These are phyloP conservation scores for Drosophila serrata DNA, from an alignment of 1,140 invertebrate genomes.

Conservation along the genomic window DNA sequence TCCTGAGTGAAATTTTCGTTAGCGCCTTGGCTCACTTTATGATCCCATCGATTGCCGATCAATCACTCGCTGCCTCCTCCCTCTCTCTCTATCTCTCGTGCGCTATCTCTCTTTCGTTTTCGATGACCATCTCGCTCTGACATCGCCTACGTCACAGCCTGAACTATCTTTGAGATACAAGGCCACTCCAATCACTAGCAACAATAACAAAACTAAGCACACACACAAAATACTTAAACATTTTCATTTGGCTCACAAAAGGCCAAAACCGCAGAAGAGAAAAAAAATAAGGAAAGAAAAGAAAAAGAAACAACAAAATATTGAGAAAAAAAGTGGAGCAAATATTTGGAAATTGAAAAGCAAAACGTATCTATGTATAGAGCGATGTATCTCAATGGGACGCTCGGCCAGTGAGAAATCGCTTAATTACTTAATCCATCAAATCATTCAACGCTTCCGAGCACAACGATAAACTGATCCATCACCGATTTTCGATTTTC, in stretches of 20 bases:
- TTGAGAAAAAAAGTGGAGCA: constrained; percentile 56
- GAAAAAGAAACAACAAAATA: constrained; percentile 10
- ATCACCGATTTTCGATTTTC: constrained; percentile 11
- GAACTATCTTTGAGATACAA: constrained; percentile 48
- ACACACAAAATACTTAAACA: constrained; percentile 39
- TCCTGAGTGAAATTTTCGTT: constrained; percentile 13
- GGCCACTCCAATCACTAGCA: constrained; percentile 35
- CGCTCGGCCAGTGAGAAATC: constrained; percentile 29
- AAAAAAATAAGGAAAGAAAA: constrained; percentile 3
- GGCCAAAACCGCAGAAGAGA: constrained; percentile 42
- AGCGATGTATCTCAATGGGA: constrained; percentile 42
- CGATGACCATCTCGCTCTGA: neutral
- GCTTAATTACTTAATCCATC: constrained; percentile 71
- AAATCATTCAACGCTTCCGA: constrained; percentile 60
- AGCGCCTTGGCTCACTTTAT: constrained; percentile 30
- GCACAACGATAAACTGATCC: constrained; percentile 44
- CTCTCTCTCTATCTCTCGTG: neutral
- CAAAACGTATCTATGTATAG: constrained; percentile 47
- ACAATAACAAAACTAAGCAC: constrained; percentile 36
- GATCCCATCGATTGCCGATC: constrained; percentile 47
- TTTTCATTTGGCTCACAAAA: constrained; percentile 49
- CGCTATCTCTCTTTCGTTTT: neutral
- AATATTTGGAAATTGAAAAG: constrained; percentile 77
- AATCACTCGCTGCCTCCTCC: constrained; percentile 18
- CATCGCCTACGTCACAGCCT: constrained; percentile 34